phyloP scores from a whole-genome alignment of 2,888 invertebrate genomes.

The Yponomeuta sedellus region DNA sequence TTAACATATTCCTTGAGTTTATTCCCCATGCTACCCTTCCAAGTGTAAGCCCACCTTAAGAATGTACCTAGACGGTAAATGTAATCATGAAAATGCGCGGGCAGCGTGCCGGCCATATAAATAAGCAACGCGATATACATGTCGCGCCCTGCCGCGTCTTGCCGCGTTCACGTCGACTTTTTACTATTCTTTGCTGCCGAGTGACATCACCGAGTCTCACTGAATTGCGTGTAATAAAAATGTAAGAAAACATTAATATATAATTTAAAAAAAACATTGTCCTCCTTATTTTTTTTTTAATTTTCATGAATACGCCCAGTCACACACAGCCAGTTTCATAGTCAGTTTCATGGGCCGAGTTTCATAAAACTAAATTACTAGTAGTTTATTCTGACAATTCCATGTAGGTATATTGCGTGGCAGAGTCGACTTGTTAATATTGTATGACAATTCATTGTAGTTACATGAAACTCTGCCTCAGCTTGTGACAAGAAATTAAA shows the following conservation, averaged over 20 bases:
- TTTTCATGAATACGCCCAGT: too few relatives aligned
- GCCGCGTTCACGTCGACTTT: constrained; percentile 5
- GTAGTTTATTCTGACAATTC: too few relatives aligned
- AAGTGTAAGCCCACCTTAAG: background rate
- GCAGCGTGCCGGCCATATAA: constrained; percentile 12
- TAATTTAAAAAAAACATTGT: background rate
- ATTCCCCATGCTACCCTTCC: background rate
- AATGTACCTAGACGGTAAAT: constrained; percentile 14
- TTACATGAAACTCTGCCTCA: too few relatives aligned
- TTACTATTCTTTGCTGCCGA: constrained; percentile 1
- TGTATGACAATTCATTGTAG: too few relatives aligned
- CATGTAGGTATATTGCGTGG: too few relatives aligned
- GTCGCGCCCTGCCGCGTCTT: background rate
- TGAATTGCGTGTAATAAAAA: background rate
- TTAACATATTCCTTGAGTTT: background rate
- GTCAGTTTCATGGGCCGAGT: too few relatives aligned
- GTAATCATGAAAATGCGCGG: constrained; percentile 15
- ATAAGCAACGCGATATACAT: constrained; percentile 12
- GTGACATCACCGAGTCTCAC: background rate
- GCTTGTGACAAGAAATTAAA: too few relatives aligned
- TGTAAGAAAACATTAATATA: background rate
- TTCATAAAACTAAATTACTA: too few relatives aligned
- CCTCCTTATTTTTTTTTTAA: background rate
- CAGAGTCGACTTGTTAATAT: too few relatives aligned
- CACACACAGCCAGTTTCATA: too few relatives aligned